phyloP scores from a whole-genome alignment of 92 coral and sea anemone genomes.

The Galaxea fascicularis region DNA sequence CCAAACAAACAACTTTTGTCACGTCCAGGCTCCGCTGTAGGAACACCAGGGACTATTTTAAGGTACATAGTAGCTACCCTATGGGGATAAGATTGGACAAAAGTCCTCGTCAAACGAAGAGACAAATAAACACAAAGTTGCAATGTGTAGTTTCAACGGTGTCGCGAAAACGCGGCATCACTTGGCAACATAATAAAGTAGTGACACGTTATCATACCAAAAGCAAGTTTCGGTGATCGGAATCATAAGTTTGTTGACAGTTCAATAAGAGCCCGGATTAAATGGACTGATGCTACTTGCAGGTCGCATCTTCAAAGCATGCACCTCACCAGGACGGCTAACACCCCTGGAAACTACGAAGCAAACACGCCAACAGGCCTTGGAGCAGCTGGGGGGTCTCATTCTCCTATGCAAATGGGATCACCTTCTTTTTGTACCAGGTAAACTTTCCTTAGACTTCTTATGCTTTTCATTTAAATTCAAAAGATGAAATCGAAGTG shows the following conservation, averaged over 20 bases:
- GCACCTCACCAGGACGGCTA: slow-evolving; percentile 58
- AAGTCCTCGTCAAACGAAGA: too few species aligned
- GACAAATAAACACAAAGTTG: too few species aligned
- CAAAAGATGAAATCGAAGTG: neutral
- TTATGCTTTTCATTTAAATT: neutral
- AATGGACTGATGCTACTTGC: neutral
- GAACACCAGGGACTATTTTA: slow-evolving; percentile 63
- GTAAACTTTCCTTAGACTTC: neutral
- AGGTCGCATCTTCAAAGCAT: slow-evolving; percentile 31
- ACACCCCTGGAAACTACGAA: slow-evolving; percentile 75
- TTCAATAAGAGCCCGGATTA: too few species aligned
- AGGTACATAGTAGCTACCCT: slow-evolving; percentile 31
- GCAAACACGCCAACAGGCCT: slow-evolving; percentile 68
- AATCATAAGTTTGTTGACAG: too few species aligned
- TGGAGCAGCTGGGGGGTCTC: slow-evolving; percentile 54
- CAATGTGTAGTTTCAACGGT: too few species aligned
- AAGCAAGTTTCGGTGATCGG: too few species aligned
- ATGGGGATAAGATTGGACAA: too few species aligned
- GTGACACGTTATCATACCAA: too few species aligned
- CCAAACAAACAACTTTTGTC: slow-evolving; percentile 67
- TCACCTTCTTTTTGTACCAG: slow-evolving; percentile 52
- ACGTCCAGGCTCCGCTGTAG: slow-evolving; percentile 75
- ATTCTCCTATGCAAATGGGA: slow-evolving; percentile 58
- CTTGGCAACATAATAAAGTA: too few species aligned
- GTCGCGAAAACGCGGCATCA: too few species aligned